Conservation (phyloP, 2,113 vertebrate genomes). For the Silurus asotus region DNA sequence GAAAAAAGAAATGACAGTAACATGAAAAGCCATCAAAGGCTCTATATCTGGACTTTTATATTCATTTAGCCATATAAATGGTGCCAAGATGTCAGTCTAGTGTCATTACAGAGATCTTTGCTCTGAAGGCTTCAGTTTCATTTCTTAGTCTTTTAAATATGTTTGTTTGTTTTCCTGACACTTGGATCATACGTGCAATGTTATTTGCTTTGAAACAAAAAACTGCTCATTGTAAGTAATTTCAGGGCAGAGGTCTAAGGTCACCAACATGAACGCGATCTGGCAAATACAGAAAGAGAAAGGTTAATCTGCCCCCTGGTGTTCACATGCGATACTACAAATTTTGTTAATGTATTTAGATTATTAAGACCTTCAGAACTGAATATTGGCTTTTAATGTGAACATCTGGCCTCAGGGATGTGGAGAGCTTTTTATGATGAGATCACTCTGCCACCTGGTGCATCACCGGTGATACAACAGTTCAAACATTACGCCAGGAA, state of each 20-base stretch:
- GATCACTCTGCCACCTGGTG: constrained; percentile 47
- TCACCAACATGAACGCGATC: not conserved
- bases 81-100: not conserved
- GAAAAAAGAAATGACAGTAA: not conserved
- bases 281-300: not conserved
- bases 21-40: not conserved
- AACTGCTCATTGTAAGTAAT: not conserved
- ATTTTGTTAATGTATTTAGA: not conserved
- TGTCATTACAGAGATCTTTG: not conserved
- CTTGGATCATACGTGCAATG: not conserved
- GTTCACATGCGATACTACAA: constrained; percentile 2
- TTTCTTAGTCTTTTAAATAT: not conserved
- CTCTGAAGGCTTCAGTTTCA: not conserved
- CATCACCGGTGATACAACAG: constrained; percentile 31
- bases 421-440: constrained; percentile 26
- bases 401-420: constrained; percentile 53
- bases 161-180: not conserved
- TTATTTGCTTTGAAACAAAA: not conserved
- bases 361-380: not conserved
- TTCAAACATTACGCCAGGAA: not conserved
- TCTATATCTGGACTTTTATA: not conserved
- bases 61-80: not conserved
- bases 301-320: not conserved
- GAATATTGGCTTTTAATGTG: not conserved
- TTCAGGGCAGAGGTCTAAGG: not conserved